phyloP scores from a whole-genome alignment of 2,113 vertebrate species.

The Muntiacus reevesi region DNA sequence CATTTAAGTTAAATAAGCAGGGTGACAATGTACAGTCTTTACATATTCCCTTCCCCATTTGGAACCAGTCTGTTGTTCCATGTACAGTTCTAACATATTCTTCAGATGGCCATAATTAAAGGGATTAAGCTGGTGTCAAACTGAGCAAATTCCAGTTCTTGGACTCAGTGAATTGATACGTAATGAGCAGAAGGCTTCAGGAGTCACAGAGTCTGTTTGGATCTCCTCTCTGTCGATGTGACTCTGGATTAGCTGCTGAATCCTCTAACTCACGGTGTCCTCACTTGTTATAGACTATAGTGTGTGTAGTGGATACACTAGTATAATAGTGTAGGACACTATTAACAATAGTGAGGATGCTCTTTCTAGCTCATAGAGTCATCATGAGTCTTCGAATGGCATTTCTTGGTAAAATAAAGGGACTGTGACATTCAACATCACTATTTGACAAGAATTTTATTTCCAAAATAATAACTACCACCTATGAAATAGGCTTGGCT shows the following conservation, averaged over 20 bases:
- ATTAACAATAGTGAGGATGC: background rate
- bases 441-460: background rate
- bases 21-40: background rate
- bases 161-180: background rate
- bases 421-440: background rate
- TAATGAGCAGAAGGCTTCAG: background rate
- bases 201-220: background rate
- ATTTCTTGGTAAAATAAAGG: background rate
- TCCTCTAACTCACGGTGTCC: background rate
- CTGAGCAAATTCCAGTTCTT: background rate
- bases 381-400: background rate
- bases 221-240: rapidly evolving
- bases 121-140: background rate
- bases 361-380: background rate
- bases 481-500: background rate
- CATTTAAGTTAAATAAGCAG: background rate
- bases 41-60: background rate
- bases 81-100: background rate
- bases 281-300: background rate
- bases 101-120: background rate
- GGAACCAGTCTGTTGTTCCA: background rate
- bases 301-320: background rate
- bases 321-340: background rate
- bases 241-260: background rate
- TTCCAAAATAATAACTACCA: background rate